Conservation (phyloP, 2,113 vertebrate genomes). For the Paramormyrops kingsleyae region DNA sequence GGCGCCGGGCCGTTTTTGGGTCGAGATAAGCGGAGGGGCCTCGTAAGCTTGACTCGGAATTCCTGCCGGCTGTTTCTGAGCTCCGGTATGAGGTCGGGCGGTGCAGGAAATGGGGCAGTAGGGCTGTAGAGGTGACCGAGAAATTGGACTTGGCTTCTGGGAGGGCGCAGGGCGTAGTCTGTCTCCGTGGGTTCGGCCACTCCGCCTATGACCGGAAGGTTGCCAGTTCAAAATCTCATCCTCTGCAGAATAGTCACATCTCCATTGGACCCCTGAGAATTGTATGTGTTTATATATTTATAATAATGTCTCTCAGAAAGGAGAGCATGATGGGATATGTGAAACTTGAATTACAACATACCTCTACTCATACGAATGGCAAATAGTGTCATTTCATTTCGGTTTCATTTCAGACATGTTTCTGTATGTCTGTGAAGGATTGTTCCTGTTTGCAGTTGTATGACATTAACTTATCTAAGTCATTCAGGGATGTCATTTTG, state of each 20-base stretch:
- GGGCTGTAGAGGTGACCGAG: background rate
- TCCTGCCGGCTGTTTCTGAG: background rate
- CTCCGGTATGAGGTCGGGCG: background rate
- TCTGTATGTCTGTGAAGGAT: background rate
- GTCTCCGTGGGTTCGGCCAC: background rate
- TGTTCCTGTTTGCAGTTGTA: background rate
- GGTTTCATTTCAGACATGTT: background rate
- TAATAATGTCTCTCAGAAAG: too few species aligned
- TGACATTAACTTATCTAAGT: background rate
- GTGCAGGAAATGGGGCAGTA: background rate
- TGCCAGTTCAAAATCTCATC: background rate
- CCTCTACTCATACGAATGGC: background rate
- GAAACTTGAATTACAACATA: background rate
- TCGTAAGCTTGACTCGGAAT: background rate
- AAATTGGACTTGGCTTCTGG: background rate
- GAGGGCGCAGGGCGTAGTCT: too few species aligned
- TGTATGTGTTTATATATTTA: too few species aligned
- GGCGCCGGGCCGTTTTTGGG: background rate
- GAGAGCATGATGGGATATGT: background rate
- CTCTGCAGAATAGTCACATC: background rate
- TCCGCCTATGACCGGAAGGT: background rate
- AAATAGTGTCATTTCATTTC: background rate
- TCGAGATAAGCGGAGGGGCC: background rate
- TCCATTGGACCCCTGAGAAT: background rate
- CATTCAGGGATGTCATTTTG: background rate